phyloP scores from a whole-genome alignment of 2,888 invertebrate species.

The Drosophila algonquin region DNA sequence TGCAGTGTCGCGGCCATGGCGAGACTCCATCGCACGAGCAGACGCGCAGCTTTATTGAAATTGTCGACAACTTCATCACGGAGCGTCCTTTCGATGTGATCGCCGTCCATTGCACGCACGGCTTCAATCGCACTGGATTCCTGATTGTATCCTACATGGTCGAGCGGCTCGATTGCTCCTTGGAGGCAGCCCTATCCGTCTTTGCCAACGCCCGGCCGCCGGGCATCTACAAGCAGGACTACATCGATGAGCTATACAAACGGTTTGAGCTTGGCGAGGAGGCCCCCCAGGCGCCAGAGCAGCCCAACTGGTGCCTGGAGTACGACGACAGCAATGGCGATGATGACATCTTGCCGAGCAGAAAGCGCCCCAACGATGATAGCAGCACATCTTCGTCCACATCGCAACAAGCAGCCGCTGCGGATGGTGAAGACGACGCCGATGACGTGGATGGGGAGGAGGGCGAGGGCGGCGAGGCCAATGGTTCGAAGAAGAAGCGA shows the following conservation, averaged over 20 bases:
- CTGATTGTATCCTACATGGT: conserved; percentile 96
- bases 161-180: conserved; percentile 91
- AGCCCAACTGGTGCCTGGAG: conserved; percentile 95
- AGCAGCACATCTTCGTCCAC: conserved; percentile 62
- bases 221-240: conserved; percentile 99
- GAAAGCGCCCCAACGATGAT: conserved; percentile 70
- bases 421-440: conserved; percentile 28
- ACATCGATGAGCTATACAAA: conserved; percentile 93
- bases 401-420: conserved; percentile 63
- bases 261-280: conserved; percentile 91
- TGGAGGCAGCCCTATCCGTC: conserved; percentile 92
- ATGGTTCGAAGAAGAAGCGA: conserved; percentile 82
- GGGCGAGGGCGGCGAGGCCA: conserved; percentile 47
- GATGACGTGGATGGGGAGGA: conserved; percentile 54
- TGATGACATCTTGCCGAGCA: conserved; percentile 48
- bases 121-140: conserved; percentile 99
- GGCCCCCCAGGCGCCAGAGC: conserved; percentile 89
- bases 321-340: conserved; percentile 84
- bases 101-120: conserved; percentile 97
- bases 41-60: conserved; percentile 91
- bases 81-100: conserved; percentile 90
- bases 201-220: conserved; percentile 91
- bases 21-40: conserved; percentile 95
- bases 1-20: conserved; percentile 95
- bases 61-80: conserved; percentile 91